phyloP scores from a whole-genome alignment of 2,888 invertebrate genomes.

The Emmelina monodactyla region DNA sequence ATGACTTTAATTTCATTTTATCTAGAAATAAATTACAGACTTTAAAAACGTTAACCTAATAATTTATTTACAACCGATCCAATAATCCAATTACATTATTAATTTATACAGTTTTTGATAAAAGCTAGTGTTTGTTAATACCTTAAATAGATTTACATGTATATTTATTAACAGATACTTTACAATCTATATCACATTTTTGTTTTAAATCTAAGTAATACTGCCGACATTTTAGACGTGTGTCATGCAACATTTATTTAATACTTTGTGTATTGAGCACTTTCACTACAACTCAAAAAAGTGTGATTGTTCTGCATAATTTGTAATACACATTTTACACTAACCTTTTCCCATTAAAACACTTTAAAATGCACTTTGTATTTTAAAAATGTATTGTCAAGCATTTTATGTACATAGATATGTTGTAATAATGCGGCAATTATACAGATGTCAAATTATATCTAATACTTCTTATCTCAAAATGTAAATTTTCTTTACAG shows the following conservation, averaged over 20 bases:
- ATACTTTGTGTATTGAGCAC: too few species aligned
- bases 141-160: too few species aligned
- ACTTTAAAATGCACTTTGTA: constrained; percentile 26
- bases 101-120: constrained; percentile 12
- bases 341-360: constrained; percentile 22
- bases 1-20: constrained; percentile 57
- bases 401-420: constrained; percentile 63
- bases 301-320: constrained; percentile 1
- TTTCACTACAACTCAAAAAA: not conserved
- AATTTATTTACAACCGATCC: constrained; percentile 54
- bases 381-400: constrained; percentile 59
- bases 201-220: constrained; percentile 30
- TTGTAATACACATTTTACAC: constrained; percentile 15
- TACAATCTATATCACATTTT: constrained; percentile 66
- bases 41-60: constrained; percentile 60
- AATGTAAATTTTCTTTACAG: too few species aligned
- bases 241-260: too few species aligned
- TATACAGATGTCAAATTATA: too few species aligned
- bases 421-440: too few species aligned
- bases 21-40: constrained; percentile 58
- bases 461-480: too few species aligned
- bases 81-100: constrained; percentile 37
- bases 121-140: not conserved
- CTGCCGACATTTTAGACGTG: not conserved
- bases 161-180: constrained; percentile 29